phyloP scores from a whole-genome alignment of 1,140 invertebrate genomes.

The Drosophila nebulosa region DNA sequence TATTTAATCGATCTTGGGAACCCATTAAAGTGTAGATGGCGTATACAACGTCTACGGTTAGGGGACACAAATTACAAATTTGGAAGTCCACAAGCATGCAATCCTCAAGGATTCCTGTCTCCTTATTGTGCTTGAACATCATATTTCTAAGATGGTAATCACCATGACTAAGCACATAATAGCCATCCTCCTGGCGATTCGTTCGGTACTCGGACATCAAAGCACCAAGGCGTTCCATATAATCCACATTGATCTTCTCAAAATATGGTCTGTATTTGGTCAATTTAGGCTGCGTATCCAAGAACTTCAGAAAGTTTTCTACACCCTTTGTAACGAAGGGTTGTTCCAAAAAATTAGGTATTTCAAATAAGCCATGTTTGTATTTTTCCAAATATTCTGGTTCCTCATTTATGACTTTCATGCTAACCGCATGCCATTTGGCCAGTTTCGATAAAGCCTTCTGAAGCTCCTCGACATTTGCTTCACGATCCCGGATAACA shows the following conservation, averaged over 20 bases:
- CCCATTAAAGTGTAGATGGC: conserved; percentile 49
- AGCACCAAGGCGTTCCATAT: neutral
- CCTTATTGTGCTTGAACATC: conserved; percentile 54
- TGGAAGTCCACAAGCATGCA: conserved; percentile 56
- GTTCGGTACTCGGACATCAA: conserved; percentile 16
- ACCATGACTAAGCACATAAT: conserved; percentile 39
- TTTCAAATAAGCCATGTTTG: conserved; percentile 29
- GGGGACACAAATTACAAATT: conserved; percentile 40
- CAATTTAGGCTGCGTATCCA: neutral
- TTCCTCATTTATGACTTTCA: conserved; percentile 45
- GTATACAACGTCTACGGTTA: conserved; percentile 40
- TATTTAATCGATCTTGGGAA: conserved; percentile 10
- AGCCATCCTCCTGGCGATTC: neutral
- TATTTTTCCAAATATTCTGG: conserved; percentile 35
- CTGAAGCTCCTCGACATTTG: conserved; percentile 35
- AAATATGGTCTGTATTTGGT: neutral
- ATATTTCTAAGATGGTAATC: conserved; percentile 52
- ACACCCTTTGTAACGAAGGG: conserved; percentile 42
- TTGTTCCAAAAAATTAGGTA: conserved; percentile 8
- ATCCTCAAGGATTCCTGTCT: conserved; percentile 21
- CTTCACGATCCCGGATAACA: conserved; percentile 33
- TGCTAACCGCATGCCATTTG: conserved; percentile 60
- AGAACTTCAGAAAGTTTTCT: conserved; percentile 12
- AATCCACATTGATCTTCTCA: neutral
- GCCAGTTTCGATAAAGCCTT: conserved; percentile 42